Evolutionary conservation across 37 sponge, comb jelly and placozoan genomes (phyloP).

Genomic region (Hormiphora californensis): DNA sequence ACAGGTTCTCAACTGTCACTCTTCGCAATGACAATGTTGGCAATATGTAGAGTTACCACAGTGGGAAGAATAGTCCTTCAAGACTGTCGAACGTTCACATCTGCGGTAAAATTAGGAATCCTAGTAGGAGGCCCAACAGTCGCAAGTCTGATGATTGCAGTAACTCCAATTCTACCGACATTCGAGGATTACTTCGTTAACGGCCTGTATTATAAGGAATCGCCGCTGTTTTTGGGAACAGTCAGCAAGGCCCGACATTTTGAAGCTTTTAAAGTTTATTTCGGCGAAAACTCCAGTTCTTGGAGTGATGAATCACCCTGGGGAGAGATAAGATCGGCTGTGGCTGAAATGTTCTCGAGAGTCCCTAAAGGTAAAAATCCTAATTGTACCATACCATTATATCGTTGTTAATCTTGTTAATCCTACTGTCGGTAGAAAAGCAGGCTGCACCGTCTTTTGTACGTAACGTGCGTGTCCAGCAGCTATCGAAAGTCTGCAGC

Average conservation of each 20-base stretch:
- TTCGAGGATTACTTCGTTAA: constrained; percentile 27
- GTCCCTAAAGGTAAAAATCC: no score
- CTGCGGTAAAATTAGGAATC: not conserved
- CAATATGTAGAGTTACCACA: not conserved
- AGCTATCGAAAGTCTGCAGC: no score
- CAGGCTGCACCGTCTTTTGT: no score
- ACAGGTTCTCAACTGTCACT: not conserved
- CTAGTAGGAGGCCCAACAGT: not conserved
- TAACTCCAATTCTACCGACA: not conserved
- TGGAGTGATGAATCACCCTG: no score
- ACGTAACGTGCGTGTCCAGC: no score
- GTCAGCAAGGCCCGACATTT: constrained; percentile 12
- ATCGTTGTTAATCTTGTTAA: no score
- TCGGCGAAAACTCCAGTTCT: no score
- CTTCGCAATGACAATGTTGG: not conserved
- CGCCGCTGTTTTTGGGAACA: not conserved
- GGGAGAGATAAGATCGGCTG: no score
- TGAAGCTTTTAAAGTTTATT: not conserved
- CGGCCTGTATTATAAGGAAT: not conserved
- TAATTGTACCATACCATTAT: no score
- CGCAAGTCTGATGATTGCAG: not conserved
- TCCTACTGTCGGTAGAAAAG: no score
- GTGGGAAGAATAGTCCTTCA: not conserved
- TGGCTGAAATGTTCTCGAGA: no score
- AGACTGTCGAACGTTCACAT: not conserved